Base-by-base conservation (phyloP, 2,113 vertebrate genomes). In the Burhinus oedicnemus region DNA sequence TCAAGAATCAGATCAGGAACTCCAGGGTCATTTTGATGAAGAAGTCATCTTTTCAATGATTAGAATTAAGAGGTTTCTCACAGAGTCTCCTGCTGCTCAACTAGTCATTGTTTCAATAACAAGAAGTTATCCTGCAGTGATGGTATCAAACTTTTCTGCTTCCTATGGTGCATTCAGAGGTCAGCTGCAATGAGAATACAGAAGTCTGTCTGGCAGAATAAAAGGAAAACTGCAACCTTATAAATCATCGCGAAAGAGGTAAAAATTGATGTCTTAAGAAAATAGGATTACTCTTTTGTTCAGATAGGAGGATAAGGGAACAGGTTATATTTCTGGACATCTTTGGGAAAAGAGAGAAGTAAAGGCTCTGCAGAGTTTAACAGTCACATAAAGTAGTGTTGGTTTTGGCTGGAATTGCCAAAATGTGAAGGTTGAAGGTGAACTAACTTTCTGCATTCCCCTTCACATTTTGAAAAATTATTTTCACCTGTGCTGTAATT, bases 121-220 rank as follows among this genome's bases (percentile, higher is more conserved):
- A 32, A 93, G 92, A 83, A 83, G 42, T 92, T 90, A 80, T 38
- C 86, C 89, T 83, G 86, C 42, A 70, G 81, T 68, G 93, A 83
- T 58, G 64, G 69, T 68, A 94, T 96, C 89, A 72, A 80, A 91
- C 86, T 93, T 92, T 61, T 25, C 89, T 95, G 75, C 92, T 97
- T 90, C 83, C 91, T 88, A 11, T 3, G 6, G 85, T 69, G 79
- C 84, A 22, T 80, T 75, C 58, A 44, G 82, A 92, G 91, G 80
- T 95, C 97, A 94, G 51, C 80, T 84, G 69, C 75, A 70, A 15
- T 36, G 95, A 90, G 90, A 91, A 83, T 62, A 71, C 12, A 70
- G 87, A 93, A 62, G 9, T 20, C 52, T 95, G 32, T 44, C 30
- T 79, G 83, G 55, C 42, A 94, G 77, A 89, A 60, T 55, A 40